Base-by-base conservation (phyloP, 2,888 invertebrate genomes). In the Baronia brevicornis region DNA sequence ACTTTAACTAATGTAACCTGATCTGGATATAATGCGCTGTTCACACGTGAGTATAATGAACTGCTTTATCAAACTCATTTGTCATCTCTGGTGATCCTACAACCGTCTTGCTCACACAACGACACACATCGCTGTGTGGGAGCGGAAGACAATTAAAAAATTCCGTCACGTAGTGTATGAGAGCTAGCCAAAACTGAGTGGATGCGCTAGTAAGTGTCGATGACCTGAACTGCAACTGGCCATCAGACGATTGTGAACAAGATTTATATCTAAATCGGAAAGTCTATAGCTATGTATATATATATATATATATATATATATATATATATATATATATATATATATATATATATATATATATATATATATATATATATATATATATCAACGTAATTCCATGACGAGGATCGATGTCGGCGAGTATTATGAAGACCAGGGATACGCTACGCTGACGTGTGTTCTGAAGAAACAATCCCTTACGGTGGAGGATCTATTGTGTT, bases 91-190 rank as follows among this genome's bases (percentile, higher is more conserved):
- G 34, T 46, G 38, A 46, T 39, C 42, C 36, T 42, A 41, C 28
- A 2, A 18, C 44, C 32, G 33, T 65, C 63, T 48, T 52, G 22
- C 40, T 73, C 51, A 20, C 44, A 43, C 68, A 20, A 30, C 22
- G 26, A 39, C 31, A 41, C 41, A 43, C 43, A 45, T 33, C 31
- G 9, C 36, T 38, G 41, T 37, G 66, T 41, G 39, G 39, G 63
- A 73, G 56, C 39, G 64, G 49, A 66, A 69, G 46, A 54, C 51
- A 64, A 68, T 70, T 64, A 69, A 70, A 69, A 70, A 71, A 74
- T 68, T 70, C 74, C 69, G 48, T 65, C 77, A 74, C 75, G 75
- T 74, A 71, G 50, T 54, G 54, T 61, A 63, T 56, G 52, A 64
- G 65, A 65, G 62, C 70, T 75, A 70, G 73, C 70, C 63, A 71